These are phyloP conservation scores for Cardinalis cardinalis DNA, from an alignment of 2,113 vertebrate species.

Conservation along the genomic window DNA sequence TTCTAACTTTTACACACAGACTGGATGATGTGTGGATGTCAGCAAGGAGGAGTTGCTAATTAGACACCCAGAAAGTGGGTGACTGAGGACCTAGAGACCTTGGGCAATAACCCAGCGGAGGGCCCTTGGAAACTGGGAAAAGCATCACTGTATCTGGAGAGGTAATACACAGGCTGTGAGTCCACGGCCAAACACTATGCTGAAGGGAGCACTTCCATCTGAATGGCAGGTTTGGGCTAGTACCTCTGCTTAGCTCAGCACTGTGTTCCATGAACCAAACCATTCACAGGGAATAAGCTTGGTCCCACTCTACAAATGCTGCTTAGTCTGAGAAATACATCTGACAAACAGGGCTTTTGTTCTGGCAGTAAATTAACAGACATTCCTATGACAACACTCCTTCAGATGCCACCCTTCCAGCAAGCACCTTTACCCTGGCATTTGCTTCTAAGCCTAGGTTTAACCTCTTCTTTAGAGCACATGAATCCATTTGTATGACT, in stretches of 20 bases:
- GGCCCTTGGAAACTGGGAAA: not conserved
- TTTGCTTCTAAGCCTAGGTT: not conserved
- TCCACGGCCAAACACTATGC: not conserved
- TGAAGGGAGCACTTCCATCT: not conserved
- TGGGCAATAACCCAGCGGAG: not conserved
- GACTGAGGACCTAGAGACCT: fast-evolving
- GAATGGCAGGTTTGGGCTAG: not conserved
- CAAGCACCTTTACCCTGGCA: not conserved
- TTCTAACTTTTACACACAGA: not conserved
- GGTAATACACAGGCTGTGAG: not conserved
- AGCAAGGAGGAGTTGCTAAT: not conserved
- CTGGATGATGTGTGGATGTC: fast-evolving
- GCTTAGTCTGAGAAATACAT: not conserved
- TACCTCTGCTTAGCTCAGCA: not conserved
- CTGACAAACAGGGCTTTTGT: not conserved
- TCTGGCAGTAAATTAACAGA: not conserved
- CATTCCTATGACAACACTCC: not conserved
- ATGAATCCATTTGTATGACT: not conserved
- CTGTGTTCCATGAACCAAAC: not conserved
- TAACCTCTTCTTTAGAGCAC: slow-evolving; percentile 17
- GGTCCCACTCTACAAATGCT: fast-evolving
- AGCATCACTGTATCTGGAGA: not conserved
- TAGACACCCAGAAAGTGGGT: not conserved
- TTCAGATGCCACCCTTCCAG: not conserved
- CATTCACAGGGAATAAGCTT: not conserved